Base-by-base conservation (phyloP, 2,888 invertebrate genomes). In the Zaprionus obscuricornis region DNA sequence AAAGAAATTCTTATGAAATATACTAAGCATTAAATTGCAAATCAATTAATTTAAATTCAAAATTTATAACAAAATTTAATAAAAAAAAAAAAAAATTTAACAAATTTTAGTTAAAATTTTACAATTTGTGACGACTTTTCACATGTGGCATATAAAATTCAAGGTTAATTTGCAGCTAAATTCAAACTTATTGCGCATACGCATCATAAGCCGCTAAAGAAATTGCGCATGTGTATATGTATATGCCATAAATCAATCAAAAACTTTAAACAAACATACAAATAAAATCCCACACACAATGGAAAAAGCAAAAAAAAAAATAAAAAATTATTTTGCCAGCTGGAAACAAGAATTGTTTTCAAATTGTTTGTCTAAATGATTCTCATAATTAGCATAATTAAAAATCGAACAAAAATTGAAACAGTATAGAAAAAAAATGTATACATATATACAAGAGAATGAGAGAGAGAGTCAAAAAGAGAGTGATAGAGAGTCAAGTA, bases 381-480 rank as follows among this genome's bases (percentile, higher is more conserved):
- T 78, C 66, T 62, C 75, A 60, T 58, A 83, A 62, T 79, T 64
- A 43, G 39, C 69, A 67, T 59, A 68, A 83, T 78, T 78, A 64
- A 68, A 51, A 42, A 34, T 34, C 43, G 26, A 43, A 14, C 33
- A 26, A 43, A 18, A 63, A 27, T 10, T 10, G 34, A 64, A 71
- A 52, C 18, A 7, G 11, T 40, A 46, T 26, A 20, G 3, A 24
- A 49, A 46, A 39, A 47, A 1, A 36, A 36, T 22, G n/a, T n/a
- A n/a, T n/a, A n/a, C n/a, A n/a, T n/a, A n/a, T n/a, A n/a, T n/a
- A n/a, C n/a, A n/a, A n/a, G n/a, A n/a, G n/a, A n/a, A n/a, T n/a
- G n/a, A n/a, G n/a, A n/a, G n/a, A n/a, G n/a, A n/a, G n/a, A n/a
- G n/a, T n/a, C n/a, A n/a, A n/a, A n/a, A n/a, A n/a, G n/a, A n/a